These are phyloP conservation scores for Xenopus laevis DNA, from an alignment of 2,113 vertebrate genomes.

Conservation along the genomic window DNA sequence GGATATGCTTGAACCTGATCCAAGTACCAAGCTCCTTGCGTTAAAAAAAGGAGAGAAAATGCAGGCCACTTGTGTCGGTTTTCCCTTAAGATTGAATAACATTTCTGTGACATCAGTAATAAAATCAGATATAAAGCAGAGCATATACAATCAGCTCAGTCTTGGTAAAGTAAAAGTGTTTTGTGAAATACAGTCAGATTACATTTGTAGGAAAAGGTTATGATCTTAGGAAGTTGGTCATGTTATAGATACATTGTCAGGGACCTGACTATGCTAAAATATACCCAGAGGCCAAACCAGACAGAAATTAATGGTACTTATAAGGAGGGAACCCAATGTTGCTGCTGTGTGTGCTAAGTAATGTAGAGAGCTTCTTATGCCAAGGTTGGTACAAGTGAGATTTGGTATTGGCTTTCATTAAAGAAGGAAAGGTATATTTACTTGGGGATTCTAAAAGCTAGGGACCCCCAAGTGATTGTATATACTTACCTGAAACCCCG, in stretches of 20 bases:
- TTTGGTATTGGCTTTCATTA: too few species aligned
- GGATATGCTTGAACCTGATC: slow-evolving; percentile 19
- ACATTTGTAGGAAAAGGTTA: background rate
- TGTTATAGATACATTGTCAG: background rate
- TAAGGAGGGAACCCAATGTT: background rate
- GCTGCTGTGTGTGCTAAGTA: too few species aligned
- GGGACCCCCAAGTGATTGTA: too few species aligned
- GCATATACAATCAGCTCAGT: background rate
- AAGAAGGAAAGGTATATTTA: too few species aligned
- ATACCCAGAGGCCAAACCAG: background rate
- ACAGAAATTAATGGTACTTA: background rate
- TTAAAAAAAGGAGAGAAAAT: slow-evolving; percentile 22
- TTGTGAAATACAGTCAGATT: background rate
- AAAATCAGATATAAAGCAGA: slow-evolving; percentile 30
- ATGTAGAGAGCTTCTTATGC: too few species aligned
- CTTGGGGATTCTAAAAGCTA: too few species aligned
- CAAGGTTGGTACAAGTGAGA: too few species aligned
- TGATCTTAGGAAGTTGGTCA: background rate
- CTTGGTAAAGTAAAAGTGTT: background rate
- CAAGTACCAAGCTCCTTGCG: slow-evolving; percentile 22
- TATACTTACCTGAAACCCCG: too few species aligned
- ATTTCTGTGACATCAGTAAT: slow-evolving; percentile 32
- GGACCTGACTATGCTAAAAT: background rate
- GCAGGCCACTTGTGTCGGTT: slow-evolving; percentile 20
- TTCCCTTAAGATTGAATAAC: slow-evolving; percentile 2